phyloP scores from a whole-genome alignment of 2,888 invertebrate genomes.

The Mylabris sibirica region DNA sequence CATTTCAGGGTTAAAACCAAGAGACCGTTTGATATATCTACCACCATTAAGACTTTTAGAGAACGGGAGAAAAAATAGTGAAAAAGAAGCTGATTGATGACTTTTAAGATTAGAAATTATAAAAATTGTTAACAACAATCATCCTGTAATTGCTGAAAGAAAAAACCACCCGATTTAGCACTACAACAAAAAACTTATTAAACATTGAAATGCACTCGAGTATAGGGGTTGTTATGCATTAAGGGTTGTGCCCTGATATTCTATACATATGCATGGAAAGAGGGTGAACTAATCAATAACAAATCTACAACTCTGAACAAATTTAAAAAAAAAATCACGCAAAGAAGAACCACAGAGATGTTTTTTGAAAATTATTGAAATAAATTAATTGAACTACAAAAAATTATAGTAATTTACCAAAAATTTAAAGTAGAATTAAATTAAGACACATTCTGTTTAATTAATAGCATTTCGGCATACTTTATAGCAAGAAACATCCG shows the following conservation, averaged over 20 bases:
- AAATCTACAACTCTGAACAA: neutral
- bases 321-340: neutral
- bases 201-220: no score
- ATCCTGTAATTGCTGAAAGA: neutral
- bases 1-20: constrained; percentile 54
- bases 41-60: constrained; percentile 7
- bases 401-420: no score
- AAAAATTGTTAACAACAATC: no score
- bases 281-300: neutral
- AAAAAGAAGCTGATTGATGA: no score
- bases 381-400: neutral
- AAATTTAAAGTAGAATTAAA: no score
- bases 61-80: no score
- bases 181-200: no score
- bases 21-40: neutral
- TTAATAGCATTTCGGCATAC: no score
- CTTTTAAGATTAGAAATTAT: no score
- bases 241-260: neutral
- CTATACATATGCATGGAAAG: neutral
- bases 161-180: neutral
- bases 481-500: no score
- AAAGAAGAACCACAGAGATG: neutral
- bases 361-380: neutral
- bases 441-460: no score
- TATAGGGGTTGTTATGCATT: neutral